Base-by-base conservation (phyloP, 2,888 invertebrate genomes). In the Caenorhabditis wallacei region DNA sequence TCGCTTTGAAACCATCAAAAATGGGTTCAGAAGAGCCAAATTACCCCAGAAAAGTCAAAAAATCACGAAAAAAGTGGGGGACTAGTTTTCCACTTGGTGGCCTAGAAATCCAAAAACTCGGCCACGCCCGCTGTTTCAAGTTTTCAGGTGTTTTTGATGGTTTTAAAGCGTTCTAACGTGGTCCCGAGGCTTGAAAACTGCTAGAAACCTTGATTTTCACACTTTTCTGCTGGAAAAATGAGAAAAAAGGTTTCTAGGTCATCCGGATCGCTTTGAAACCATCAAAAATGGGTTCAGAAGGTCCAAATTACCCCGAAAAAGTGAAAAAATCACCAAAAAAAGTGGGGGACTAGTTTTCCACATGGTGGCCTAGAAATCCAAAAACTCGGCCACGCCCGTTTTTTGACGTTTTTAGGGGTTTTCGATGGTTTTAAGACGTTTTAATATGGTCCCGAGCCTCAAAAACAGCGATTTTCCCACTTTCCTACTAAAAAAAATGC, bases 401-500 rank as follows among this genome's bases (percentile, higher is more conserved):
- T 18, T 54, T 24, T 26, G 18, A 13, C 1, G 26, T 18, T 54
- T 24, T 54, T 26, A 26, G 26, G n/a, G 54, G 26, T 54, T 54
- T 54, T 54, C 24, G n/a, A 13, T 2, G 18, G 26, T 26, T 54
- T 54, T 54, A 54, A 16, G 26, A n/a, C 54, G 26, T 26, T 54
- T 54, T 22, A 5, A 8, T n/a, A 40, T 2, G 16, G 7, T 13
- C 16, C 11, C 2, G 13, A 40, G 13, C 16, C 40, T 40, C 40
- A 16, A 40, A 40, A 40, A 40, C 40, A 4, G 4, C 40, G 40
- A 40, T 48, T 48, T 48, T 48, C 13, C 18, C 46, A 48, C 18
- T 48, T 48, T 48, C 46, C 46, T 48, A 18, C 46, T 18, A 48
- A 18, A 48, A 43, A 43, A 48, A 48, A 48, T 48, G 46, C 46